Evolutionary conservation across 1,140 invertebrate genomes (phyloP), one percentile per base, ranked within the genome.

Genomic region (Drosophila melanica): DNA sequence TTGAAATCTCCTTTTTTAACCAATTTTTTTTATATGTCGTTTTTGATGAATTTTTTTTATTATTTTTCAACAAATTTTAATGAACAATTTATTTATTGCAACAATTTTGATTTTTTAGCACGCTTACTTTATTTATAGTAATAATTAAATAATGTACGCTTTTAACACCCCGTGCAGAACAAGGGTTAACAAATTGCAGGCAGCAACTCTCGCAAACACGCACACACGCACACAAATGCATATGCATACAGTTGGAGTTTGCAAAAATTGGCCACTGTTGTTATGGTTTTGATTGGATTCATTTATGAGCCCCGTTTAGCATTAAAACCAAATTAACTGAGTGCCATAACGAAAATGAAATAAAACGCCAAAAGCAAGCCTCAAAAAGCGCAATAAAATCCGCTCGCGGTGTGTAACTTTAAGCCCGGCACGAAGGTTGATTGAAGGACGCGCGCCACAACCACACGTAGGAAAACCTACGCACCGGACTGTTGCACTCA

Each of bases 401-500:
- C 10, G 44, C 53, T 12, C 8, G 35, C 53, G 12, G 12, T 62
- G 12, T 62, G 71, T 66, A 69, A 86, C 45, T 45, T 62, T 30
- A 70, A 44, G 51, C 71, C 30, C 23, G 35, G 3, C 23, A 3
- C 35, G 76, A 84, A 89, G 84, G 84, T 89, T 70, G 69, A 53
- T 2, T 57, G 66, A 72, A 78, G 85, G 85, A 69, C 79, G 70
- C 4, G 4, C n/a, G 20, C 20, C 20, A 23, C 20, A 23, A 4
- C 20, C 20, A 3, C 20, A 23, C 3, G 20, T 1, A 23, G 20
- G 4, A 23, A 23, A 55, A 58, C 37, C 50, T 55, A 51, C 51
- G 44, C 14, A 30, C 10, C 11, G 55, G 9, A 23, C 37, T n/a
- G 23, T 53, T 66, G 33, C 60, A 93, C 93, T 93, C 93, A 96